Evolutionary conservation across 2,113 vertebrate species (phyloP).

Genomic region (Meriones unguiculatus): DNA sequence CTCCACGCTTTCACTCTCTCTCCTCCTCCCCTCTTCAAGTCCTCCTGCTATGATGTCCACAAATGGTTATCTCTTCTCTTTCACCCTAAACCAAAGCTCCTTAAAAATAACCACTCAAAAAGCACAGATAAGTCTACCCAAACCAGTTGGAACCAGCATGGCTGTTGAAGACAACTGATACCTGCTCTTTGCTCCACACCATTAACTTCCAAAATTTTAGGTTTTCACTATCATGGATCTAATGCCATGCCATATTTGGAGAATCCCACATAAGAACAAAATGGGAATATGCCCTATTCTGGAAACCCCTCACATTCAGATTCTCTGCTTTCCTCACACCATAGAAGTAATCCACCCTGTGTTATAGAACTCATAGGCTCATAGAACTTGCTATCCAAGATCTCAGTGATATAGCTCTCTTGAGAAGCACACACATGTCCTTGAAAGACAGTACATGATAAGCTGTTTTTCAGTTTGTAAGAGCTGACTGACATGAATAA

Average conservation of each 20-base stretch:
- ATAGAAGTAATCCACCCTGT: not conserved
- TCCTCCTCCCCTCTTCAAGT: not conserved
- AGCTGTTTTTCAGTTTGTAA: not conserved
- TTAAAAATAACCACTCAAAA: not conserved
- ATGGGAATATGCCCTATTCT: not conserved
- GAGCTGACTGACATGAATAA: not conserved
- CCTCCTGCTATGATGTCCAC: not conserved
- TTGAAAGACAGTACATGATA: slow-evolving; percentile 20
- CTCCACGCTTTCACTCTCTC: not conserved
- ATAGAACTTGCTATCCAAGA: not conserved
- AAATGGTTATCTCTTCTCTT: not conserved
- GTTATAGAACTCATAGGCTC: not conserved
- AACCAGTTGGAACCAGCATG: not conserved
- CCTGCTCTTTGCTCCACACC: not conserved
- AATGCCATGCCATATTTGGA: not conserved
- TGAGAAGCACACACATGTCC: not conserved
- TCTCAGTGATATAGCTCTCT: not conserved
- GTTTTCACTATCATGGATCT: not conserved
- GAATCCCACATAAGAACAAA: not conserved
- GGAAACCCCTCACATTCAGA: not conserved
- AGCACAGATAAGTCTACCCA: not conserved
- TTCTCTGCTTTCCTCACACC: not conserved
- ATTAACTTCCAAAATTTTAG: not conserved
- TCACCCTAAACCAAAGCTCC: not conserved
- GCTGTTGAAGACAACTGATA: not conserved